Percentiles rank a stretch among this genome's conserved stretches.
Conservation (phyloP, 2,797 vertebrate genomes). For the Scolopax rusticola region DNA sequence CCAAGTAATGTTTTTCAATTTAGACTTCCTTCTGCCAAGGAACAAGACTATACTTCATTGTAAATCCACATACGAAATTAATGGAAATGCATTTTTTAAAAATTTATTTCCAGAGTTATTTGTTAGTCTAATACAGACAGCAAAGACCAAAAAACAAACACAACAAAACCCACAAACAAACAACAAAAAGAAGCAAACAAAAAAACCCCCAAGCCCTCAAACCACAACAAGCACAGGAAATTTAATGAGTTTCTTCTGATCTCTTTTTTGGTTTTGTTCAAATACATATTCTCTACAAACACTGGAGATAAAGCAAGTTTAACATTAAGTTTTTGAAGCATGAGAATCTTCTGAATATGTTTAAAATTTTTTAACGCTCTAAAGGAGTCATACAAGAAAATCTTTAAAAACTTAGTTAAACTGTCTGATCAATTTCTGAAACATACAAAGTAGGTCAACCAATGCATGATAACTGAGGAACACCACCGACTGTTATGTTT, state of each 20-base stretch:
- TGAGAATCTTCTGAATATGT: background rate
- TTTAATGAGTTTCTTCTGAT: background rate
- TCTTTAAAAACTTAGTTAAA: background rate
- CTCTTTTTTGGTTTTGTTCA: background rate
- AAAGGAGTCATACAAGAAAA: background rate
- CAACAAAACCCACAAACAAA: rapidly evolving
- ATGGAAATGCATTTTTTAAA: background rate
- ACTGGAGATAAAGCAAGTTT: background rate
- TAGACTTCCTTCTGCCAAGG: background rate
- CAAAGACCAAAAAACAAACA: background rate
- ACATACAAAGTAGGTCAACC: background rate
- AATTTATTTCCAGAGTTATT: background rate
- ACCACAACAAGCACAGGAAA: background rate
- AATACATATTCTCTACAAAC: background rate
- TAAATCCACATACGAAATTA: background rate
- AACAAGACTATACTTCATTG: background rate
- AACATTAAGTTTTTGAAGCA: background rate
- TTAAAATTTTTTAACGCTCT: background rate
- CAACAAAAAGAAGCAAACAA: background rate
- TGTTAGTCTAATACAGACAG: background rate
- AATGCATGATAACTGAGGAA: background rate
- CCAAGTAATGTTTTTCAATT: background rate
- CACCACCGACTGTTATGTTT: background rate
- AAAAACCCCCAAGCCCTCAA: background rate
- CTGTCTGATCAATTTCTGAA: background rate